Evolutionary conservation across 2,113 vertebrate genomes (phyloP).

Genomic region (Rutilus rutilus): DNA sequence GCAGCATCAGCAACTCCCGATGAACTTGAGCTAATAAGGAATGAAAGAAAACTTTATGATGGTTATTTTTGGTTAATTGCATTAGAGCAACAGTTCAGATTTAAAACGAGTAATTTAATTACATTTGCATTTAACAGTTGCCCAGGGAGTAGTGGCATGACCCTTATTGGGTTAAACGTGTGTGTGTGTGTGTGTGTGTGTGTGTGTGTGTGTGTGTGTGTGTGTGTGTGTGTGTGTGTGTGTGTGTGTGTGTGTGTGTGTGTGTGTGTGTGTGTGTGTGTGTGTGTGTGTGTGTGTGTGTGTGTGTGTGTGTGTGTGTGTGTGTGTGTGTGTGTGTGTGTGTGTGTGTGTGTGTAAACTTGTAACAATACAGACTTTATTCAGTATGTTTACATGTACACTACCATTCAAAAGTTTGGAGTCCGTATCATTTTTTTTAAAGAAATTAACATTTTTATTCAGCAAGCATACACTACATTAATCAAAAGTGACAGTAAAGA

Average conservation of each 20-base stretch:
- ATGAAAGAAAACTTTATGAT: neutral
- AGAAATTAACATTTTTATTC: neutral
- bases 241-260: neutral
- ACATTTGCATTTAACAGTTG: constrained; percentile 26
- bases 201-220: neutral
- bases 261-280: too few relatives aligned
- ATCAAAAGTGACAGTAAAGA: neutral
- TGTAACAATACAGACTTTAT: neutral
- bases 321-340: neutral
- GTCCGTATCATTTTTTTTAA: neutral
- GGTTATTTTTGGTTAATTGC: constrained; percentile 50
- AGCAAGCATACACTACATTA: neutral
- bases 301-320: neutral
- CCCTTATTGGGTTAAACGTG: neutral
- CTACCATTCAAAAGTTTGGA: neutral
- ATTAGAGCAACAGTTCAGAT: constrained; percentile 48
- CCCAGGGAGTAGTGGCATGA: neutral
- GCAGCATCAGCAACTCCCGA: neutral
- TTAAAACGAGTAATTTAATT: constrained; percentile 52
- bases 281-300: neutral
- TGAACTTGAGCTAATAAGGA: neutral
- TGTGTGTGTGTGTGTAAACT: neutral
- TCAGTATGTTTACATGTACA: neutral
- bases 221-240: too few relatives aligned
- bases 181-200: neutral